Base-by-base conservation (phyloP, 92 coral and sea anemone species). In the Heteractis magnifica region DNA sequence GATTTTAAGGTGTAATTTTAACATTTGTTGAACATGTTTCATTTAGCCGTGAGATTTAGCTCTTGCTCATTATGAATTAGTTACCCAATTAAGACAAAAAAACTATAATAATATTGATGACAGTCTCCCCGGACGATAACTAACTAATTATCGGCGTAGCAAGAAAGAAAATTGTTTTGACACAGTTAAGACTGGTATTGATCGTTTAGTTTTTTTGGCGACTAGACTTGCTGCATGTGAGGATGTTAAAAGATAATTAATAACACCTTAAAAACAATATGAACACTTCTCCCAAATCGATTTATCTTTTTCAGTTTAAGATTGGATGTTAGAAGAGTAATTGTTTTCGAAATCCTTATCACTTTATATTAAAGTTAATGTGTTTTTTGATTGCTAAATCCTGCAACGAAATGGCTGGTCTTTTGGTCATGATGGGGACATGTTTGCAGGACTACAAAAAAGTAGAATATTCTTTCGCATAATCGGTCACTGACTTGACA, bases 1-100 rank as follows among this genome's bases (percentile, higher is more conserved):
- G 4, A 26, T 68, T 7, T 26, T 21, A 48, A 6, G 41, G 26
- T 16, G 72, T 65, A 65, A 68, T 6, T 23, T 26, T 26, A 68
- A 68, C 73, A 68, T 68, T 68, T 68, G 73, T 48, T 8, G 23
- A 68, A 68, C 73, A 68, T 68, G 49, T 68, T 68, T 7, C 50
- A 9, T 4, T 68, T 21, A 2, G 14, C 73, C 73, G 73, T 68
- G 73, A 68, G 73, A 68, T 10, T 11, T 6, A 64, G 26, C 71
- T 6, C 8, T 20, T 64, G 71, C 26, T 64, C 50, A 26, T 68
- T 68, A 68, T 19, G 49, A 68, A 68, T 68, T 68, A 68, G 21
- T 68, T 68, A 21, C 73, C 70, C 73, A 68, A 68, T 68, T 68
- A 68, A 68, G 11, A 62, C 7, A 12, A 23, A 2, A n/a, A 21